Percentiles rank a stretch among this genome's conserved stretches.
phyloP scores from a whole-genome alignment of 2,113 vertebrate species.

The Eidolon helvum region DNA sequence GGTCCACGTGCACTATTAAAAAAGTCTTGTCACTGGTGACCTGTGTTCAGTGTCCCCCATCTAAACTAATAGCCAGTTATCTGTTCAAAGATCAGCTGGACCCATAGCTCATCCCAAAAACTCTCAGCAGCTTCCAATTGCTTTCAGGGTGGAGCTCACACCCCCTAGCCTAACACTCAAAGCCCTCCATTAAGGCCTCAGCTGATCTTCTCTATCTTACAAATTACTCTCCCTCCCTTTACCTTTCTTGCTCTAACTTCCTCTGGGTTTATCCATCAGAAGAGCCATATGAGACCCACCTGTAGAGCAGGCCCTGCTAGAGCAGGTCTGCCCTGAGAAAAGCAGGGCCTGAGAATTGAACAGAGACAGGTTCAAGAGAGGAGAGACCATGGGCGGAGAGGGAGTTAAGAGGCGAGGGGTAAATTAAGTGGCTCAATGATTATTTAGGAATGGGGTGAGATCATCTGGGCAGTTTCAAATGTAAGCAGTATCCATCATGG shows the following conservation, averaged over 20 bases:
- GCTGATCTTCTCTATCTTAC: background rate
- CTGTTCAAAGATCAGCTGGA: background rate
- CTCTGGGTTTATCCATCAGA: background rate
- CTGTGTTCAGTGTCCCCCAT: background rate
- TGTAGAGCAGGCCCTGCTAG: background rate
- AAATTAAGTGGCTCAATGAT: background rate
- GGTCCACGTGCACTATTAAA: rapidly evolving
- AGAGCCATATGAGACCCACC: background rate
- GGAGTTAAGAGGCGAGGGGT: background rate
- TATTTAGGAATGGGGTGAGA: background rate
- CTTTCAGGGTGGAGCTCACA: background rate
- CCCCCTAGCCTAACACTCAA: background rate
- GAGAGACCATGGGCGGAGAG: background rate
- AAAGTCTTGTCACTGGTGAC: background rate
- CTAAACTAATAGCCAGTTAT: too few relatives aligned
- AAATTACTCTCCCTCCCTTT: background rate
- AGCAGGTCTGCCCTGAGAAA: background rate
- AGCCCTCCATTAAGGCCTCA: background rate
- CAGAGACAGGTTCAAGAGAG: background rate
- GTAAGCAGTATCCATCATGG: background rate
- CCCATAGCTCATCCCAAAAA: rapidly evolving
- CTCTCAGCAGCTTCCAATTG: background rate
- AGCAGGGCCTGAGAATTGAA: background rate
- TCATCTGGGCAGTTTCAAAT: background rate
- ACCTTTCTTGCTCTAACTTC: background rate